phyloP scores from a whole-genome alignment of 2,113 vertebrate species.

The Pampusana beccarii region DNA sequence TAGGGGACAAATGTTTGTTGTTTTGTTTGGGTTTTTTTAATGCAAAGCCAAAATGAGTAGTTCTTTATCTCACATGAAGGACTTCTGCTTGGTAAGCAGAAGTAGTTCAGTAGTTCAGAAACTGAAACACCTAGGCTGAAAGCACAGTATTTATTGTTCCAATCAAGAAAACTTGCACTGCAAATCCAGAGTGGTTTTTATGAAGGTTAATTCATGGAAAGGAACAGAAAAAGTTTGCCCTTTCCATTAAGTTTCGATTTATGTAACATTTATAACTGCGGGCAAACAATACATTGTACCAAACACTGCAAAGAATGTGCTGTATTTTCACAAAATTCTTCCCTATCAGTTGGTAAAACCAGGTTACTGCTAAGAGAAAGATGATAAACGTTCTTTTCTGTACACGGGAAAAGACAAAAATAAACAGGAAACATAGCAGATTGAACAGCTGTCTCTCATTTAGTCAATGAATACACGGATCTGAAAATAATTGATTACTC shows the following conservation, averaged over 20 bases:
- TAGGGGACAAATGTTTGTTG: not conserved
- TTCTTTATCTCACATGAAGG: not conserved
- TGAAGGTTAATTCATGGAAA: not conserved
- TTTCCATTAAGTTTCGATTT: not conserved
- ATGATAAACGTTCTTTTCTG: not conserved
- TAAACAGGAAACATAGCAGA: not conserved
- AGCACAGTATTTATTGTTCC: not conserved
- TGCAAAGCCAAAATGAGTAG: not conserved
- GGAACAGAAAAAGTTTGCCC: not conserved
- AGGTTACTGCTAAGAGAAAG: not conserved
- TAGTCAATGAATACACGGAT: not conserved
- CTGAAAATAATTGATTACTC: not conserved
- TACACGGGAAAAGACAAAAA: not conserved
- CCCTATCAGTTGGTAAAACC: not conserved
- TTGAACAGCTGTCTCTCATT: not conserved
- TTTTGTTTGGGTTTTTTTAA: not conserved
- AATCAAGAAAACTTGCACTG: not conserved
- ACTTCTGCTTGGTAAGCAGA: not conserved
- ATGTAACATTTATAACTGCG: not conserved
- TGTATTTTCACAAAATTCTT: not conserved
- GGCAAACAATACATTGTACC: not conserved
- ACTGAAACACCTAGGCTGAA: not conserved
- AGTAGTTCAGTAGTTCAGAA: not conserved
- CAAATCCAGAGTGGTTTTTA: not conserved
- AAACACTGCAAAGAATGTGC: not conserved